Evolutionary conservation across 2,797 vertebrate species (phyloP), one percentile per base, ranked within the genome.

Genomic region (Tamandua tetradactyla): DNA sequence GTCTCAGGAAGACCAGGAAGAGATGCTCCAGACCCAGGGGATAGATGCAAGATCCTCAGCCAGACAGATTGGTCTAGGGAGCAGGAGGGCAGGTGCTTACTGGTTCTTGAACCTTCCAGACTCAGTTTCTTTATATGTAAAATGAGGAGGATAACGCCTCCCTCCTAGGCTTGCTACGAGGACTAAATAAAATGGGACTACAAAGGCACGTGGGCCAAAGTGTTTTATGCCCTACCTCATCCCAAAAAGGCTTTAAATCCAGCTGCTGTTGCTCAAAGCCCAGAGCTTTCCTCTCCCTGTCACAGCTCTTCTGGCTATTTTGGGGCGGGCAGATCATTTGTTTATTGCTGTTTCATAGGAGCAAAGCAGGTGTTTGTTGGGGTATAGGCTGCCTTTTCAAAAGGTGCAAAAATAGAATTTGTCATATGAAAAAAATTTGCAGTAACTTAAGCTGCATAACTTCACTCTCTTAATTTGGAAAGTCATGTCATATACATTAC

Each of bases 381-480:
- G 61, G 55, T 90, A 59, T 49, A 87, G 91, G 61, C 74, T 82
- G 69, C 44, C 82, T 88, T 91, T 89, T 88, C 72, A 42, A 86
- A 94, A 88, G 52, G 35, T 62, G 64, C 74, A 92, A 94, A 95
- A 97, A 82, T 93, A 94, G 57, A 87, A 64, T 85, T 82, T 69
- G 79, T 85, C 82, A 35, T 44, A 44, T 84, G 88, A 80, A 90
- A 83, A 95, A 87, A 92, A 78, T 74, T 40, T 44, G 25, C 72
- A 59, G 88, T 90, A 82, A 90, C 79, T 86, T 84, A 78, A 95
- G 74, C 87, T 82, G 47, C 49, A 76, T 66, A 49, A 81, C 47
- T 87, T 57, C 86, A n/a, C 66, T 61, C 47, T 89, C 95, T 91
- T 86, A 66, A 61, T 95, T 95, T 95, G 94, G 62, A 91, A 95